Conservation (phyloP, 2,797 vertebrate species). For the Mycteria americana region DNA sequence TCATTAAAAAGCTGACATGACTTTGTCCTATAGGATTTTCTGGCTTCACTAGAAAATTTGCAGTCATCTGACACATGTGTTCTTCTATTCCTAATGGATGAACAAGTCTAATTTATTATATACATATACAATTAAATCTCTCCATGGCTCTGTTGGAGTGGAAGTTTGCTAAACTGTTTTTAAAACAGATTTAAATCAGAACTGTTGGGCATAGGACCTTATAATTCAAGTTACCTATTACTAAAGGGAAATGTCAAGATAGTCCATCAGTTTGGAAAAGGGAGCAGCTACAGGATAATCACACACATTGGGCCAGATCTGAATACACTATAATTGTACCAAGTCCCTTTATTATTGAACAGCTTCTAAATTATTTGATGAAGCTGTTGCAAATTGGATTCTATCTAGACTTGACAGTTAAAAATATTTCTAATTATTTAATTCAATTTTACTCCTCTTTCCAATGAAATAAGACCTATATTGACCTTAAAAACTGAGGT, state of each 20-base stretch:
- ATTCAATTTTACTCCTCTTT: not conserved
- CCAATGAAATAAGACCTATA: not conserved
- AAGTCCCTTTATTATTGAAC: not conserved
- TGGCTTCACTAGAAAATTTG: not conserved
- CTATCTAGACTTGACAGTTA: not conserved
- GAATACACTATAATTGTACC: not conserved
- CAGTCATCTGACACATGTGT: not conserved
- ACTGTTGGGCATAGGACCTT: not conserved
- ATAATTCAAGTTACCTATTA: not conserved
- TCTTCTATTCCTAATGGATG: not conserved
- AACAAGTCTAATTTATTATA: not conserved
- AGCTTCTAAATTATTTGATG: not conserved
- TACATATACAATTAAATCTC: not conserved
- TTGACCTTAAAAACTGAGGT: not conserved
- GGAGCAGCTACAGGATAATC: not conserved
- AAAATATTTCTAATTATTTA: conserved; percentile 18
- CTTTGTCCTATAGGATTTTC: not conserved
- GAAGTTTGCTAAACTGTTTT: not conserved
- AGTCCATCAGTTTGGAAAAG: not conserved
- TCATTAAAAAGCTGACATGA: conserved; percentile 33
- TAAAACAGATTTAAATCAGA: not conserved
- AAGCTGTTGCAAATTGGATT: not conserved
- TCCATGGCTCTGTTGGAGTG: not conserved
- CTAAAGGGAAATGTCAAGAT: not conserved
- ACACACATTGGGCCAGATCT: not conserved